Evolutionary conservation across 2,888 invertebrate species (phyloP).

Genomic region (Adelognathus sp.): DNA sequence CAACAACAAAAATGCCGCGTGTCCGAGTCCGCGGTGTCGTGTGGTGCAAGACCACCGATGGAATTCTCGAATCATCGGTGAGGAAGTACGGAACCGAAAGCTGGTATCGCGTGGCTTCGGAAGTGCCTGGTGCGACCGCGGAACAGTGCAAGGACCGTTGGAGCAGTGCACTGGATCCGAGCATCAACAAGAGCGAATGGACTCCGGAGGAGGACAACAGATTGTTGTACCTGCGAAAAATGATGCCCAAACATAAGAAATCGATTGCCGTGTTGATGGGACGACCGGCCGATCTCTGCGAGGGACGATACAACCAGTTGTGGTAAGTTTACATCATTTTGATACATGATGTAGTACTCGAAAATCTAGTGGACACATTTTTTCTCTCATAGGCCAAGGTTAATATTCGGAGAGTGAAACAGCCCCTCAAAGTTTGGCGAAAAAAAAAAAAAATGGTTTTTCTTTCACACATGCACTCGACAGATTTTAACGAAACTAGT

Average conservation of each 20-base stretch:
- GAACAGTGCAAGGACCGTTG: slow-evolving; percentile 99
- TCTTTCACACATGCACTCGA: no score
- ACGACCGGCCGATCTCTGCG: slow-evolving; percentile 98
- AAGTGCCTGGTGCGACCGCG: slow-evolving; percentile 98
- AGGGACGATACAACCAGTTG: slow-evolving; percentile 97
- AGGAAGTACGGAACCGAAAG: slow-evolving; percentile 99
- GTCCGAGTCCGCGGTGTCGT: slow-evolving; percentile 99
- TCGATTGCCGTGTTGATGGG: slow-evolving; percentile 99
- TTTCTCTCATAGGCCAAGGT: no score
- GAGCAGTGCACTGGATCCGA: slow-evolving; percentile 99
- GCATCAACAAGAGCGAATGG: slow-evolving; percentile 99
- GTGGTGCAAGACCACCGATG: slow-evolving; percentile 99
- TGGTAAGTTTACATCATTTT: slow-evolving; percentile 85
- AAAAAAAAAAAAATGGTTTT: no score
- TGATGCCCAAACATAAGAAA: slow-evolving; percentile 99
- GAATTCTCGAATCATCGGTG: slow-evolving; percentile 99
- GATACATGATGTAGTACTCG: no score
- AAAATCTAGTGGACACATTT: no score
- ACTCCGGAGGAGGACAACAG: slow-evolving; percentile 99
- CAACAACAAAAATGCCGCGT: slow-evolving; percentile 98
- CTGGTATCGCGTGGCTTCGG: slow-evolving; percentile 99
- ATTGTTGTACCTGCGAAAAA: slow-evolving; percentile 97
- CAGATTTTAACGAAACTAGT: no score
- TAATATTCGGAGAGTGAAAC: no score
- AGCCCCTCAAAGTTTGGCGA: no score